Conservation (phyloP, 2,888 invertebrate genomes). For the Sesia bembeciformis region DNA sequence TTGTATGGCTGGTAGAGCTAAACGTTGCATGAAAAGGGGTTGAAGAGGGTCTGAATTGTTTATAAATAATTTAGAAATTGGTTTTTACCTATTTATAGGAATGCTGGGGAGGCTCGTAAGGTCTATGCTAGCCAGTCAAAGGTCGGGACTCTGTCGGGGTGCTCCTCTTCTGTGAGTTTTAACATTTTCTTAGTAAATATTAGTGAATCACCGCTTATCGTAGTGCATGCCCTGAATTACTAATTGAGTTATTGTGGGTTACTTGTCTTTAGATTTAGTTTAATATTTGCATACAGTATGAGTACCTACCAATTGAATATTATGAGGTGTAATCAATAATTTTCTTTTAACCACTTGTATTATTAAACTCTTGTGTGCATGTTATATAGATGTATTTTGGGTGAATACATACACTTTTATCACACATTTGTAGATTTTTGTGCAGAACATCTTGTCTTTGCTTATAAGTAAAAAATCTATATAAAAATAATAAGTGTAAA, state of each 20-base stretch:
- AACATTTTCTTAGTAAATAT: no score
- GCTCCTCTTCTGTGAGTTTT: constrained; percentile 79
- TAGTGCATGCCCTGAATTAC: neutral
- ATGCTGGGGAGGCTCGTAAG: constrained; percentile 69
- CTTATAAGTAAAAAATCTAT: no score
- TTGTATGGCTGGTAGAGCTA: constrained; percentile 31
- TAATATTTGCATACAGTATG: no score
- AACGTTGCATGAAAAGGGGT: constrained; percentile 49
- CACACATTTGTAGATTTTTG: neutral
- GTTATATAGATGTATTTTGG: neutral
- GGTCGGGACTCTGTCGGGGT: constrained; percentile 79
- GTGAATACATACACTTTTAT: neutral
- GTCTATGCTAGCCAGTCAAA: constrained; percentile 74
- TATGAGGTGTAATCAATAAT: no score
- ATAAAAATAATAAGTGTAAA: no score
- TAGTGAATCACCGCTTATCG: neutral
- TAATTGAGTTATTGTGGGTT: neutral
- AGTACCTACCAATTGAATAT: no score
- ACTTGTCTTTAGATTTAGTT: no score
- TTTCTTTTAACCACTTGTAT: no score
- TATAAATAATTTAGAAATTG: constrained; percentile 58
- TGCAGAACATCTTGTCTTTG: no score
- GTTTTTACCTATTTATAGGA: constrained; percentile 73
- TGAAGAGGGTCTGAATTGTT: constrained; percentile 23
- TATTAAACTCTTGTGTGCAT: neutral